phyloP scores from a whole-genome alignment of 2,888 invertebrate species.

The Ditylenchus weischeri region DNA sequence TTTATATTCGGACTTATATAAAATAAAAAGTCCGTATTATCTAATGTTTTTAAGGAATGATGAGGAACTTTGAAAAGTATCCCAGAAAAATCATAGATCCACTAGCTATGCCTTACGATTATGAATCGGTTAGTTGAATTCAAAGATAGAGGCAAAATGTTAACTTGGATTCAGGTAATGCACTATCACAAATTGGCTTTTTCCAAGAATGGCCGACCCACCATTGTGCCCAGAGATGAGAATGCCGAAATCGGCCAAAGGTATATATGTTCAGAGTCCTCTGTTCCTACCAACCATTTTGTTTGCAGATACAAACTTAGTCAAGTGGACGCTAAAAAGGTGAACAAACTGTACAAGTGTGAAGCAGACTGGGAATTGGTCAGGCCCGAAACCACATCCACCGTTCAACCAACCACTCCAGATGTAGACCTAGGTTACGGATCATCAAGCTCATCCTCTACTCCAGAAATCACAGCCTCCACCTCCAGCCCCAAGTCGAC shows the following conservation, averaged over 20 bases:
- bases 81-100: constrained; percentile 60
- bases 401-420: constrained; percentile 14
- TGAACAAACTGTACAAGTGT: constrained; percentile 60
- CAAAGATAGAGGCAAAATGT: too few relatives aligned
- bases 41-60: constrained; percentile 59
- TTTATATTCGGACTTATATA: too few relatives aligned
- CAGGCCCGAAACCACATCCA: constrained; percentile 22
- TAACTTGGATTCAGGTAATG: constrained; percentile 20
- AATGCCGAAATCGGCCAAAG: constrained; percentile 56
- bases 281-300: not conserved
- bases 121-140: constrained; percentile 60
- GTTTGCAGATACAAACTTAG: constrained; percentile 45
- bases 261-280: constrained; percentile 12
- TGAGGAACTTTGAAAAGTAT: constrained; percentile 64
- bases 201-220: constrained; percentile 62
- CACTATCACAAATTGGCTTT: constrained; percentile 69
- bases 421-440: too few relatives aligned
- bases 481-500: constrained; percentile 15
- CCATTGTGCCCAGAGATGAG: constrained; percentile 61
- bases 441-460: constrained; percentile 22
- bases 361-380: constrained; percentile 32
- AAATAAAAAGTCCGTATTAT: too few relatives aligned
- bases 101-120: constrained; percentile 71
- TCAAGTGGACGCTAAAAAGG: constrained; percentile 49
- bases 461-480: constrained; percentile 23